Evolutionary conservation across 2,113 vertebrate genomes (phyloP).

Genomic region (Nestor notabilis): DNA sequence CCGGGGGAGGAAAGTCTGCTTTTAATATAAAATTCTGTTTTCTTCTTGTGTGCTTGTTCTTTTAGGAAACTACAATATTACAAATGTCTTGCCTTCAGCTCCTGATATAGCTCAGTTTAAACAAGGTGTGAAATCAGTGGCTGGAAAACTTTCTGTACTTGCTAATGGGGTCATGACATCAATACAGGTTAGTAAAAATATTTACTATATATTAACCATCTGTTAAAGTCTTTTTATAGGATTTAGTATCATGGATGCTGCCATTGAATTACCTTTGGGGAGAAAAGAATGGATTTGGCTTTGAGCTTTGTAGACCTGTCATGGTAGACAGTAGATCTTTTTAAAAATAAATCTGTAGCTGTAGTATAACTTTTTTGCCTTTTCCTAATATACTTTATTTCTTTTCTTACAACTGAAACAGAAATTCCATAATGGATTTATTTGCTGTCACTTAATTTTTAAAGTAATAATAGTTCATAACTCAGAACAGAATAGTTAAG

Average conservation of each 20-base stretch:
- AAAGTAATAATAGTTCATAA: neutral
- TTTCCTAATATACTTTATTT: neutral
- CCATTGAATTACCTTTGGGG: neutral
- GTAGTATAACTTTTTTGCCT: neutral
- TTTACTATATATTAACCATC: neutral
- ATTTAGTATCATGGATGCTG: neutral
- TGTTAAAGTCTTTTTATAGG: neutral
- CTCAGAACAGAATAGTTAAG: neutral
- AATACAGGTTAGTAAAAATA: conserved; percentile 87
- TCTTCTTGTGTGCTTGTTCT: neutral
- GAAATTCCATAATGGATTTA: neutral
- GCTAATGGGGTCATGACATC: conserved; percentile 93
- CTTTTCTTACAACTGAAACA: neutral
- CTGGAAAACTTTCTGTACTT: conserved; percentile 92
- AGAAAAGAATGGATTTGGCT: neutral
- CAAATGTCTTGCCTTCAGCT: conserved; percentile 84
- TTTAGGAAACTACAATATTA: conserved; percentile 84
- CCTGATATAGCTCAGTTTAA: conserved; percentile 94
- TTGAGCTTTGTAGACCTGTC: neutral
- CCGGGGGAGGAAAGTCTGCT: fast-evolving
- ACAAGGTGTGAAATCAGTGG: conserved; percentile 89
- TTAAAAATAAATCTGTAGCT: neutral
- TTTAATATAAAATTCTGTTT: neutral
- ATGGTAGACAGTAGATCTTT: neutral
- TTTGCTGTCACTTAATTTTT: neutral